A percentile compares a stretch with the other conserved stretches of the same genome.
These are phyloP conservation scores for Leptinotarsa haldemani DNA, from an alignment of 2,888 invertebrate genomes.

Conservation along the genomic window DNA sequence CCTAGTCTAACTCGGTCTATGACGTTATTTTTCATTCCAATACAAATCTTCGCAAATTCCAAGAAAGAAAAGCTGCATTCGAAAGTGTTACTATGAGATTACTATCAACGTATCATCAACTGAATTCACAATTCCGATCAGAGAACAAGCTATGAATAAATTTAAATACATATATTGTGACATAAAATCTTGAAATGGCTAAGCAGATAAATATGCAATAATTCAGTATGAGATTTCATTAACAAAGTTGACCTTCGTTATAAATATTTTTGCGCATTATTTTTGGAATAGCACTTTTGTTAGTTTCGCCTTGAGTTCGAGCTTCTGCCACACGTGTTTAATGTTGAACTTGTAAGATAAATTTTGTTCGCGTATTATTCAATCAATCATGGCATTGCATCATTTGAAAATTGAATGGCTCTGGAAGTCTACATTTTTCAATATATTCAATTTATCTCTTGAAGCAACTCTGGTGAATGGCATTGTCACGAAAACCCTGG, in stretches of 20 bases:
- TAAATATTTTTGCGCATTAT: conserved; percentile 11
- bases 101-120: not conserved
- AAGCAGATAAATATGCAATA: not conserved
- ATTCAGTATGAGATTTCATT: not conserved
- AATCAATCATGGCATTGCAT: not conserved
- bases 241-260: conserved; percentile 11
- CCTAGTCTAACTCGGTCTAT: too few relatives aligned
- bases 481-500: too few relatives aligned
- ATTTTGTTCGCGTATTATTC: not conserved
- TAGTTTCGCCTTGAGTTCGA: conserved; percentile 10
- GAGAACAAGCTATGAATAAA: not conserved
- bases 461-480: too few relatives aligned
- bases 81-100: too few relatives aligned
- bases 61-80: too few relatives aligned
- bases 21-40: too few relatives aligned
- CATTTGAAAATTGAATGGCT: not conserved
- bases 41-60: too few relatives aligned
- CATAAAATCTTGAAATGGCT: not conserved
- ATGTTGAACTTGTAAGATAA: not conserved
- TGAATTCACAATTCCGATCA: not conserved
- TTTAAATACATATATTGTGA: not conserved
- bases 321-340: conserved; percentile 1
- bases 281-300: conserved; percentile 2
- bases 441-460: too few relatives aligned
- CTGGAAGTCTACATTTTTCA: too few relatives aligned